phyloP scores from a whole-genome alignment of 2,888 invertebrate species.

The Calameuta filiformis region DNA sequence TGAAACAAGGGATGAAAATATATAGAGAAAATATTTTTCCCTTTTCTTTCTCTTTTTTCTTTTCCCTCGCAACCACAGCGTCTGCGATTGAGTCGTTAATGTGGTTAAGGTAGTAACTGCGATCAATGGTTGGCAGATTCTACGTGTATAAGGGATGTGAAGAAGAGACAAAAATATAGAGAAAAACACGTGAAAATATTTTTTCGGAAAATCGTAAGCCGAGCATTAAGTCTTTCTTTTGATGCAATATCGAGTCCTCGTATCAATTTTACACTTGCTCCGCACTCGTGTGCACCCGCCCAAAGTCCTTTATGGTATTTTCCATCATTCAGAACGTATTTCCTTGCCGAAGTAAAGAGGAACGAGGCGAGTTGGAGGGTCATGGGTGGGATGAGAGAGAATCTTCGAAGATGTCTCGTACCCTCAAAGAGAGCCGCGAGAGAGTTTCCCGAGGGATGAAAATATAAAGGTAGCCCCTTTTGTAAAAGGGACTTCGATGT shows the following conservation, averaged over 20 bases:
- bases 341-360: conserved; percentile 24
- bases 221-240: conserved; percentile 11
- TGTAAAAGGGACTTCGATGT: conserved; percentile 35
- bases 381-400: not conserved
- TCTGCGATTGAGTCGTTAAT: not conserved
- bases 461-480: conserved; percentile 17
- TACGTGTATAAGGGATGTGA: not conserved
- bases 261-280: conserved; percentile 55
- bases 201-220: not conserved
- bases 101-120: not conserved
- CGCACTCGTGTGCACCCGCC: conserved; percentile 13
- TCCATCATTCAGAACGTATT: conserved; percentile 45
- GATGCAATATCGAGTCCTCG: conserved; percentile 22
- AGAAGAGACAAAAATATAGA: not conserved
- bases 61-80: not conserved
- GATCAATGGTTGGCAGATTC: not conserved
- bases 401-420: not conserved
- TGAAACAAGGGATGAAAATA: not conserved
- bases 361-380: not conserved
- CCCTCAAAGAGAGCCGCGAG: conserved; percentile 21
- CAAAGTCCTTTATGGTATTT: conserved; percentile 37
- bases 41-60: not conserved
- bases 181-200: not conserved
- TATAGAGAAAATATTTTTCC: not conserved
- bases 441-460: conserved; percentile 19